A percentile compares a stretch with the other conserved stretches of the same genome.
These are phyloP conservation scores for Chloebia gouldiae DNA, from an alignment of 2,113 vertebrate genomes.

Conservation along the genomic window DNA sequence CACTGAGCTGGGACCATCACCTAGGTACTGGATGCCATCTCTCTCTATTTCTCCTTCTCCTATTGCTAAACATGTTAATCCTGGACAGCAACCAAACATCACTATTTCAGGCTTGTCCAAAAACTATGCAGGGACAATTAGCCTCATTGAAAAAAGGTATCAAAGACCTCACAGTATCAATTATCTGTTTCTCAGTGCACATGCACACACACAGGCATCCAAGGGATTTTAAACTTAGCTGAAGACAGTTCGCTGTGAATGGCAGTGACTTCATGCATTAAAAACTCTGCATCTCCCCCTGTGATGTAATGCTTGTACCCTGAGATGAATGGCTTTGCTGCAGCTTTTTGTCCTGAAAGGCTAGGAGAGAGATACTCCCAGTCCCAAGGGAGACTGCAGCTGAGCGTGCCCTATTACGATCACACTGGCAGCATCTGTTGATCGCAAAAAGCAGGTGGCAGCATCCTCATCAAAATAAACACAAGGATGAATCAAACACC, in stretches of 20 bases:
- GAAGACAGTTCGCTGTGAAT: conserved; percentile 30
- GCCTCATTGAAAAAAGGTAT: conserved; percentile 60
- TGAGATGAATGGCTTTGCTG: conserved; percentile 45
- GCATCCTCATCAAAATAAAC: neutral
- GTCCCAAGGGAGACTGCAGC: neutral
- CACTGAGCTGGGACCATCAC: conserved; percentile 20
- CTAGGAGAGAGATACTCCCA: neutral
- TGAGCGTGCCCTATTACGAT: neutral
- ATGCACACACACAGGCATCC: conserved; percentile 20
- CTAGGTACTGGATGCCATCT: conserved; percentile 55
- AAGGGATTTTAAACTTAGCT: conserved; percentile 48
- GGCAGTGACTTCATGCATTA: conserved; percentile 66
- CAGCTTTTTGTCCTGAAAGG: conserved; percentile 48
- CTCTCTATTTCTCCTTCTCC: conserved; percentile 35
- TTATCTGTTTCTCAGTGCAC: conserved; percentile 16
- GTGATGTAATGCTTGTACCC: conserved; percentile 21
- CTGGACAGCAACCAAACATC: conserved; percentile 31
- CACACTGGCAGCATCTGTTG: neutral
- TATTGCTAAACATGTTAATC: conserved; percentile 59
- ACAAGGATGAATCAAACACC: neutral
- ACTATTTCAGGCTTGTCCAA: conserved; percentile 31
- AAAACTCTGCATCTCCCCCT: conserved; percentile 46
- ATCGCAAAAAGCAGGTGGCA: conserved; percentile 2
- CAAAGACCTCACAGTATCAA: conserved; percentile 63
- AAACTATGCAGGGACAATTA: conserved; percentile 67